These are phyloP conservation scores for Chauna torquata DNA, from an alignment of 2,113 vertebrate genomes.

Conservation along the genomic window DNA sequence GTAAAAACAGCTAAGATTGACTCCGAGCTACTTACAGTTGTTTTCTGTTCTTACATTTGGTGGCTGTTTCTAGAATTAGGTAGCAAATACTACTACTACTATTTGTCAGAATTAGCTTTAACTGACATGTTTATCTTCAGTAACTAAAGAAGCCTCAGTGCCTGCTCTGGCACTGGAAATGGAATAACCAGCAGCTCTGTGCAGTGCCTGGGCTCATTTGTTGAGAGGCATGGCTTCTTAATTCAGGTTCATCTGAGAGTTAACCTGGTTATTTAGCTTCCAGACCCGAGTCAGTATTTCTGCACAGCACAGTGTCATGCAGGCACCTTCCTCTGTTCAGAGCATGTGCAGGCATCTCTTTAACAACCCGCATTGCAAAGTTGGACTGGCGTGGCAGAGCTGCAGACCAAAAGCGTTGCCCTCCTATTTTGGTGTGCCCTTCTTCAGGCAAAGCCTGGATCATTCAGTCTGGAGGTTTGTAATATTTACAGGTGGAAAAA, in stretches of 20 bases:
- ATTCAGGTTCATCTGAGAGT: not conserved
- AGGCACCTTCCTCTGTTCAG: not conserved
- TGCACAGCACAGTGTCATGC: not conserved
- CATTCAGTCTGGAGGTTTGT: not conserved
- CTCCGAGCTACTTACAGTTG: not conserved
- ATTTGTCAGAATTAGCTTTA: slow-evolving; percentile 12
- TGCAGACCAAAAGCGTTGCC: not conserved
- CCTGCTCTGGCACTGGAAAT: not conserved
- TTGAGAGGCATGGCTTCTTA: not conserved
- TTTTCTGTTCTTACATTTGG: not conserved
- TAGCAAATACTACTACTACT: not conserved
- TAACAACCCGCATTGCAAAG: not conserved
- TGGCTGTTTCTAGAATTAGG: not conserved
- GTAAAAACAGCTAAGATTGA: slow-evolving; percentile 25
- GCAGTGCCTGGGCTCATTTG: not conserved
- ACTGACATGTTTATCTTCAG: not conserved
- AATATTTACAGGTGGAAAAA: not conserved
- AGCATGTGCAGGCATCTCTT: not conserved
- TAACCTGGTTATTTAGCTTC: not conserved
- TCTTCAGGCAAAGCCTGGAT: not conserved
- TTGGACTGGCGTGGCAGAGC: not conserved
- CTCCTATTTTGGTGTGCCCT: not conserved
- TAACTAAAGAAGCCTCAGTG: not conserved
- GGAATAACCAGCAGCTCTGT: not conserved
- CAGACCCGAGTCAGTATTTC: not conserved